Evolutionary conservation across 2,797 vertebrate species (phyloP), one percentile per base, ranked within the genome.

Genomic region (Chrysocyon brachyurus): DNA sequence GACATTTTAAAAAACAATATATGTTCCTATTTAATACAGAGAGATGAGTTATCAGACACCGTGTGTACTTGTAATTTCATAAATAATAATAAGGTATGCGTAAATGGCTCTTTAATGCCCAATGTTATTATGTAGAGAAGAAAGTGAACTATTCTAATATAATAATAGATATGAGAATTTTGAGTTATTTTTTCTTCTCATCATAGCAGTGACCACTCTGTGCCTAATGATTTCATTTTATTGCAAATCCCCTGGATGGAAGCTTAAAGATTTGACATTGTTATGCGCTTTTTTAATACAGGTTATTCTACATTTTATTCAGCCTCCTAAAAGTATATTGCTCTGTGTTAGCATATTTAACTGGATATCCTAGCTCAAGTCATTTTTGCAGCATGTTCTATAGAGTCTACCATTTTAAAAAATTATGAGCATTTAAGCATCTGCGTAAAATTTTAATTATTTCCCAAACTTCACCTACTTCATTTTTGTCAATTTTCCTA

Each of bases 201-300:
- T 94, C 88, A 72, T 95, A 95, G 40, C 96, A 86, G 92, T 97
- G 96, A 91, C 97, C 95, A 97, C 96, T 96, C 92, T 97, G 89
- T 94, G 92, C 96, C 92, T 97, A 98, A 97, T 97, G 96, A 93
- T 96, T 97, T 97, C 79, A 85, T 96, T 98, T 97, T 94, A 98
- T 95, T 97, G 91, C 95, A 97, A 9, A 97, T 98, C 70, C 88
- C 96, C 94, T 90, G 68, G 78, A 77, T 94, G 75, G 88, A 89
- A 86, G 95, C 95, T 85, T 96, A 94, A 97, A 97, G 92, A 73
- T 89, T 96, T 97, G 97, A 93, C 94, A 97, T 94, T 75, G 17
- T 97, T 97, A 96, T 92, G 90, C 19, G 96, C 88, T 87, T 97
- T 94, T 98, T 96, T 95, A 97, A 92, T 96, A 89, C 87, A 91